Evolutionary conservation across 2,888 invertebrate genomes (phyloP), one percentile per base, ranked within the genome.

Genomic region (Tiliacea aurago): DNA sequence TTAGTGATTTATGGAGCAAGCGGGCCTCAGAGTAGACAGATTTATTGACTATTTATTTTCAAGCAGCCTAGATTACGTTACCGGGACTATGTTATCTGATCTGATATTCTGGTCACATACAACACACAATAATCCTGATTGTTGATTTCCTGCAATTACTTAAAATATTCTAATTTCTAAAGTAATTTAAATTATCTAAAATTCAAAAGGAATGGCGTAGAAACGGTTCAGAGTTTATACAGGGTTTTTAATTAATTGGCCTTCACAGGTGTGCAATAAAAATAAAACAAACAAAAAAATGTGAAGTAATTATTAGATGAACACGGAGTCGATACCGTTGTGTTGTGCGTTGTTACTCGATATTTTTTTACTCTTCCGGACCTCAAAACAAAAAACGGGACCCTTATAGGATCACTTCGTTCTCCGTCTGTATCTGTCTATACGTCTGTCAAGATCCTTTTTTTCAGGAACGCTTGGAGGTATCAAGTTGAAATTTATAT

Each of bases 201-300:
- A 37, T 28, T 28, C 43, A 28, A 20, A 37, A 23, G 9, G 15
- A 49, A 76, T 15, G 15, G 15, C 43, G 23, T n/a, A 2, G n/a
- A 45, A 28, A n/a, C 43, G 11, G 23, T 45, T 47, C 23, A 37
- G 3, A 37, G n/a, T 28, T 15, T 15, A 20, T 13, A 28, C 45
- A 53, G 45, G 45, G 7, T n/a, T 13, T 23, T 45, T 45, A 18
- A 53, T 53, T 51, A 18, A 76, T 73, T 66, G 43, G 41, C 49
- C 2, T 33, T 28, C 28, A 37, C 43, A 41, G 4, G n/a, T 28
- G 2, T 13, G 23, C 18, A 68, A 9, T 3, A 37, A 23, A 37
- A 68, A 9, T 3, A 37, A 23, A 37, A 13, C 13, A 20, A 41
- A 59, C 47, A 13, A n/a, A 43, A 11, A 23, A 15, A 47, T 1